Evolutionary conservation across 1,140 invertebrate genomes (phyloP), one percentile per base, ranked within the genome.

Genomic region (Cephus cinctus): DNA sequence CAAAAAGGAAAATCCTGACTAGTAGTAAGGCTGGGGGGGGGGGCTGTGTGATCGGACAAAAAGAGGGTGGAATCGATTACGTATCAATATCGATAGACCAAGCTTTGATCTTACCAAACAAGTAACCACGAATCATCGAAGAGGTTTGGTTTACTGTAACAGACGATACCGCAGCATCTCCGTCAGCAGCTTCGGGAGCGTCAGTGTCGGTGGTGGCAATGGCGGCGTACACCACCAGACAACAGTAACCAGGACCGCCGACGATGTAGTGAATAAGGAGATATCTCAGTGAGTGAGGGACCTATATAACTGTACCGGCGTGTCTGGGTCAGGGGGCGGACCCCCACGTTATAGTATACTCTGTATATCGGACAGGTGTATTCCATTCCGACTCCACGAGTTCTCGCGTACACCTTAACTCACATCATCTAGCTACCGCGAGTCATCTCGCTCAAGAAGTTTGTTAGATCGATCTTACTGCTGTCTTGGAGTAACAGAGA

Each of bases 281-380:
- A 59, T 56, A 57, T 67, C 52, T 46, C 49, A 32, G 32, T 50
- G 32, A 35, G 30, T 9, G 56, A 65, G 71, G 67, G 65, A 70
- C 71, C 69, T 72, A 73, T 65, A 76, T 80, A 80, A 80, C 77
- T 78, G 78, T 80, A 79, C 71, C 64, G 32, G 64, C 62, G 71
- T 78, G 79, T 81, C 79, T 81, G 79, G 79, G 78, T 80, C 79
- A 80, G 75, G 75, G 78, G 78, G 79, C 77, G 78, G 77, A 75
- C 71, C 69, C 59, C 63, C 62, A 61, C 57, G 62, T 67, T 73
- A 65, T 76, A 75, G 70, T 76, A 65, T 71, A 69, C 63, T 69
- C 74, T 64, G 69, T 75, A 70, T 70, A 75, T 72, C 63, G 66
- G 73, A 80, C 79, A 80, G 78, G 78, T 80, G 78, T 71, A 77